A percentile compares a stretch with the other conserved stretches of the same genome.
These are phyloP conservation scores for Eupithecia inturbata DNA, from an alignment of 2,888 invertebrate species.

Conservation along the genomic window DNA sequence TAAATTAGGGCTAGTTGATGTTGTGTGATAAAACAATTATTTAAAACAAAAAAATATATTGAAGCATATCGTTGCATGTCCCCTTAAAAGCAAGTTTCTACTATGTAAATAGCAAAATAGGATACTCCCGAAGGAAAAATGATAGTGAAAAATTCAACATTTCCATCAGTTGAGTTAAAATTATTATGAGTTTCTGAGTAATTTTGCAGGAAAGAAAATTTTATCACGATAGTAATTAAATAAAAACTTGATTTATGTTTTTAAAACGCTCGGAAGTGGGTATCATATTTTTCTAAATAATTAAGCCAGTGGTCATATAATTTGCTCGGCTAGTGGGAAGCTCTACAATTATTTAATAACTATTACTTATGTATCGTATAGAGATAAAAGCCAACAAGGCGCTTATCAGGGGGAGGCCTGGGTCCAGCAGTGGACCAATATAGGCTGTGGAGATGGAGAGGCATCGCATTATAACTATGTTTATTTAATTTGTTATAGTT, in stretches of 20 bases:
- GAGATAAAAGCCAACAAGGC: too few species aligned
- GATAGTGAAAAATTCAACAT: slow-evolving; percentile 9
- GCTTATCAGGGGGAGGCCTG: too few species aligned
- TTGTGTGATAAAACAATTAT: too few species aligned
- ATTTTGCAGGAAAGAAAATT: background rate
- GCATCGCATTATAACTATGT: too few species aligned
- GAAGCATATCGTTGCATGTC: background rate
- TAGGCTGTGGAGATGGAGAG: too few species aligned
- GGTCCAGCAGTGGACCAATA: too few species aligned
- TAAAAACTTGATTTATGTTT: background rate
- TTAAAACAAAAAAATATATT: too few species aligned
- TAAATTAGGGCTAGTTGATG: too few species aligned
- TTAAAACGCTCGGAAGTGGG: background rate
- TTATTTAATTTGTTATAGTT: too few species aligned
- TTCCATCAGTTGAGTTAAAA: slow-evolving; percentile 5
- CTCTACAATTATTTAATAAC: background rate
- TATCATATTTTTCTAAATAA: background rate
- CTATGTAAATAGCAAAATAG: slow-evolving; percentile 17
- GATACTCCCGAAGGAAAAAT: slow-evolving; percentile 3
- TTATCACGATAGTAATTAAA: background rate
- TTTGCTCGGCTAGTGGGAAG: background rate
- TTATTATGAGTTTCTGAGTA: background rate
- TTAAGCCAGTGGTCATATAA: background rate
- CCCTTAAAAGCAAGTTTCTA: slow-evolving; percentile 12
- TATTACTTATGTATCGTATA: background rate